Percentiles rank a stretch among this genome's conserved stretches.
phyloP scores from a whole-genome alignment of 2,797 vertebrate genomes.

The Halcyon badia region DNA sequence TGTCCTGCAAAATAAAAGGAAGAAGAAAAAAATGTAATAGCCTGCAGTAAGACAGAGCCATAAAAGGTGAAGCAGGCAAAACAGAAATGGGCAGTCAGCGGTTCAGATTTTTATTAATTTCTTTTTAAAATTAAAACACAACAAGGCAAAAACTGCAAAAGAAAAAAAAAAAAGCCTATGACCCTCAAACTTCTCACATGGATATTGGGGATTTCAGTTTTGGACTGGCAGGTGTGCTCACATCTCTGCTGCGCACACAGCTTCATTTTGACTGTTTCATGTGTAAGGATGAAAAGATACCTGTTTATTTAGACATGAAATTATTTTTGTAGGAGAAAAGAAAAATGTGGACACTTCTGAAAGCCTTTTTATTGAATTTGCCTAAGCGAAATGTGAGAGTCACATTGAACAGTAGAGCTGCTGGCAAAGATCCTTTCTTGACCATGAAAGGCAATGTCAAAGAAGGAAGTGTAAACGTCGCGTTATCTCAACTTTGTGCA shows the following conservation, averaged over 20 bases:
- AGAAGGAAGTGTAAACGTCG: conserved; percentile 17
- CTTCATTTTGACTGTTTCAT: not conserved
- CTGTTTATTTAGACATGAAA: not conserved
- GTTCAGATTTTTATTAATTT: not conserved
- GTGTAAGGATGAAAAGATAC: not conserved
- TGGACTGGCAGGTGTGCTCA: not conserved
- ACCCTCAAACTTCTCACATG: accelerated
- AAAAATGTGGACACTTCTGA: not conserved
- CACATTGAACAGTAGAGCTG: not conserved
- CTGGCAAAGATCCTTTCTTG: not conserved
- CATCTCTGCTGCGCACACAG: not conserved
- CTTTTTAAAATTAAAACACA: not conserved
- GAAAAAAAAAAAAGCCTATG: accelerated
- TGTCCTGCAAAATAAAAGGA: not conserved
- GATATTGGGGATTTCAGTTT: not conserved
- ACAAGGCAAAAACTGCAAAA: not conserved
- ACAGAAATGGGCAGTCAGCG: not conserved
- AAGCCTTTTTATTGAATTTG: not conserved
- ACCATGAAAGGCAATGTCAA: not conserved
- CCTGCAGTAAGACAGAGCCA: not conserved
- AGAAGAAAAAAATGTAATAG: not conserved
- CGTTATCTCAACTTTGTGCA: not conserved
- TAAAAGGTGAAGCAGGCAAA: not conserved
- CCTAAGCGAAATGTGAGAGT: not conserved
- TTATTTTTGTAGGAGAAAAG: not conserved